phyloP scores from a whole-genome alignment of 2,888 invertebrate genomes.

The Ochropleura leucogaster region DNA sequence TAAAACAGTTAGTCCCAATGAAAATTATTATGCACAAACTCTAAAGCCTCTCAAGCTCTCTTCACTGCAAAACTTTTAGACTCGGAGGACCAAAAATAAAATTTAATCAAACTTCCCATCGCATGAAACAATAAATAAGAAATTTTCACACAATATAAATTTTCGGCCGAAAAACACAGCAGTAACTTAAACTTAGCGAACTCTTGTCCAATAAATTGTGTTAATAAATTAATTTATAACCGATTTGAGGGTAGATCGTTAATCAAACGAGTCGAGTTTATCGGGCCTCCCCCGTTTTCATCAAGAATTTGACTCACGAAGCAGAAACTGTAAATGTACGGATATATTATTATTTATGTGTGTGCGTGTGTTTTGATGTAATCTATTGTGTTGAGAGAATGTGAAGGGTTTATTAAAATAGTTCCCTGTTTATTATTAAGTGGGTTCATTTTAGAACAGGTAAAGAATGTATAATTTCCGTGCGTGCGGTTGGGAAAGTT shows the following conservation, averaged over 20 bases:
- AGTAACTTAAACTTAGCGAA: slow-evolving; percentile 59
- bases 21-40: slow-evolving; percentile 20
- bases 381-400: slow-evolving; percentile 44
- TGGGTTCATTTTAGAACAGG: slow-evolving; percentile 26
- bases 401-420: slow-evolving; percentile 55
- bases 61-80: slow-evolving; percentile 22
- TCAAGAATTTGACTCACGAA: slow-evolving; percentile 59
- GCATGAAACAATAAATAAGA: slow-evolving; percentile 50
- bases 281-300: slow-evolving; percentile 49
- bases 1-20: not conserved
- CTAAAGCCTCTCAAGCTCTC: not conserved
- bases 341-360: slow-evolving; percentile 39
- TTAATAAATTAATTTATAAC: slow-evolving; percentile 69
- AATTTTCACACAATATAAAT: slow-evolving; percentile 55
- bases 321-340: slow-evolving; percentile 45
- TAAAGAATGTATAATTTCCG: slow-evolving; percentile 8
- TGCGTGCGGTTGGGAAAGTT: slow-evolving; percentile 20
- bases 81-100: slow-evolving; percentile 45
- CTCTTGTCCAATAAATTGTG: slow-evolving; percentile 62
- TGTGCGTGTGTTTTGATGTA: slow-evolving; percentile 20
- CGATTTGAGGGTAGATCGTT: slow-evolving; percentile 62
- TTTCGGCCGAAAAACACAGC: slow-evolving; percentile 59
- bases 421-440: slow-evolving; percentile 44
- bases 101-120: slow-evolving; percentile 45
- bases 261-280: slow-evolving; percentile 60